These are phyloP conservation scores for Endotricha flammealis DNA, from an alignment of 2,888 invertebrate species.

Conservation along the genomic window DNA sequence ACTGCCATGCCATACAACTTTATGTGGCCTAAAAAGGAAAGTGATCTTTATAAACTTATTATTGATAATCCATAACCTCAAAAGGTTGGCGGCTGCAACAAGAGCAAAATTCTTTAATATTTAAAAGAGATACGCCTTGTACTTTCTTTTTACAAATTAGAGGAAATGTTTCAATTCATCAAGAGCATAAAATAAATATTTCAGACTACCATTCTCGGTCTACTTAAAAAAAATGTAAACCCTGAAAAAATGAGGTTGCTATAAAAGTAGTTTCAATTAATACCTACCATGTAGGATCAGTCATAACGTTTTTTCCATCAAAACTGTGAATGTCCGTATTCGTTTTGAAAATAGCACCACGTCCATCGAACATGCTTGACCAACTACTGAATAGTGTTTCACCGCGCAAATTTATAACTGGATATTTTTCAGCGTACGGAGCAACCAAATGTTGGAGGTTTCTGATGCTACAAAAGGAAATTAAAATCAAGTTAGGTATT, in stretches of 20 bases:
- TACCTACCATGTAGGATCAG: slow-evolving; percentile 49
- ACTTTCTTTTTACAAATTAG: no score
- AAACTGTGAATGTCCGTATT: slow-evolving; percentile 50
- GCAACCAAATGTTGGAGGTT: slow-evolving; percentile 36
- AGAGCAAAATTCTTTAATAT: no score
- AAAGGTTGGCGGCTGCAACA: no score
- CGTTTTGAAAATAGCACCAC: slow-evolving; percentile 31
- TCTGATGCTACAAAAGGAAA: slow-evolving; percentile 31
- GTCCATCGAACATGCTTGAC: slow-evolving; percentile 49
- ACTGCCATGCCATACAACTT: slow-evolving; percentile 58
- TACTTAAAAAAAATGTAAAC: no score
- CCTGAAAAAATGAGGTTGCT: slow-evolving; percentile 1
- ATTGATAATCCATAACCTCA: no score
- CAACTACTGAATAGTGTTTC: slow-evolving; percentile 53
- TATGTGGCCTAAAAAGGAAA: slow-evolving; percentile 42
- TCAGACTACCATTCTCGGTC: no score
- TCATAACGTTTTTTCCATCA: slow-evolving; percentile 45
- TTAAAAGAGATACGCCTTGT: no score
- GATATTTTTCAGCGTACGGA: slow-evolving; percentile 28
- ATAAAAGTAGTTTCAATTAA: background rate
- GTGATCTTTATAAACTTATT: no score
- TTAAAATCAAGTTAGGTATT: no score
- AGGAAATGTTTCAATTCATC: no score
- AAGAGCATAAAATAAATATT: no score
- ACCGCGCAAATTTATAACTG: slow-evolving; percentile 44